Conservation (phyloP, 2,113 vertebrate species). For the Ursus arctos region DNA sequence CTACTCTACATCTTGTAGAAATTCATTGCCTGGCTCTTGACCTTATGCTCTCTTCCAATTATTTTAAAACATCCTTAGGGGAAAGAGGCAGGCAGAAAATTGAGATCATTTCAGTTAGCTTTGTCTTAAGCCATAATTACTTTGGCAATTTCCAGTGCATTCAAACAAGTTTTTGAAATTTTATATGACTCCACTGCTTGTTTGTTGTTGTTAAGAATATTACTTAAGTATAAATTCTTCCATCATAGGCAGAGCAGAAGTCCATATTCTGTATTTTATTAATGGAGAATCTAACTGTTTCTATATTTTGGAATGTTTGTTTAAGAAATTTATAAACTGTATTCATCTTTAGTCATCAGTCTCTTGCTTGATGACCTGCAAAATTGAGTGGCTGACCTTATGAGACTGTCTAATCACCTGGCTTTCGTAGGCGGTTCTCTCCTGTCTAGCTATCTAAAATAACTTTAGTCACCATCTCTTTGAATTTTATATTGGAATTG, state of each 20-base stretch:
- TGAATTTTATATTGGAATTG: not conserved
- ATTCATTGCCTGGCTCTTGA: not conserved
- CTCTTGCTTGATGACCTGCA: not conserved
- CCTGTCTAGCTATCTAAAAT: not conserved
- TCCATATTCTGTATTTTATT: not conserved
- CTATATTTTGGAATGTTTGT: not conserved
- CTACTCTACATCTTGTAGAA: not conserved
- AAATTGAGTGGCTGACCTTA: not conserved
- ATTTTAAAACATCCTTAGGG: not conserved
- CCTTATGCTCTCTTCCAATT: not conserved
- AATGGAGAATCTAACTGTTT: not conserved
- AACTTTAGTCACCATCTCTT: not conserved
- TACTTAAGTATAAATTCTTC: not conserved
- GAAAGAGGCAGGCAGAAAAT: not conserved
- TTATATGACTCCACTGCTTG: not conserved
- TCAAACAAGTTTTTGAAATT: not conserved
- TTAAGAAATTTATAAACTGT: not conserved
- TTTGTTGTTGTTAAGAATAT: not conserved
- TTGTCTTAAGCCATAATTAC: not conserved
- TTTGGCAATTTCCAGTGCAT: not conserved
- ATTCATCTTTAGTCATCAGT: not conserved
- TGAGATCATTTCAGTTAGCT: not conserved
- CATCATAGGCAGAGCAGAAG: not conserved
- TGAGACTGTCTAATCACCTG: not conserved
- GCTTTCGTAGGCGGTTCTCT: not conserved